Conservation (phyloP, 1,140 invertebrate species). For the Heterodera schachtii region DNA sequence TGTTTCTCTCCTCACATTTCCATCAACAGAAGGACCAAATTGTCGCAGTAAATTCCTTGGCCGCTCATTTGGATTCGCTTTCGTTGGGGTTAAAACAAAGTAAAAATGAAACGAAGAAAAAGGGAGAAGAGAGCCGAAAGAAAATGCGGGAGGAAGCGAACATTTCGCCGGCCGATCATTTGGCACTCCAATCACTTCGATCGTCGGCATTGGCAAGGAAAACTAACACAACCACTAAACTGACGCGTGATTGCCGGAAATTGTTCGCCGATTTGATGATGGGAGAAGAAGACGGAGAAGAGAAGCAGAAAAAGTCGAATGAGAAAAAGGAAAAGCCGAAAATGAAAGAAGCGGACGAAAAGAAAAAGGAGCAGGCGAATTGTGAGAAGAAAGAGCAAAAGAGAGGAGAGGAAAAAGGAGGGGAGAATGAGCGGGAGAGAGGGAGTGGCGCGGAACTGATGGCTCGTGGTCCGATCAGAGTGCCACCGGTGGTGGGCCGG, state of each 20-base stretch:
- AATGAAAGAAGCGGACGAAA: conserved; percentile 11
- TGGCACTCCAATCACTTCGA: conserved; percentile 60
- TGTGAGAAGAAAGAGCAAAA: conserved; percentile 24
- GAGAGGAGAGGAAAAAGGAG: conserved; percentile 14
- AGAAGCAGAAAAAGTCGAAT: conserved; percentile 5
- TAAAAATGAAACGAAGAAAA: background rate
- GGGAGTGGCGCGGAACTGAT: conserved; percentile 41
- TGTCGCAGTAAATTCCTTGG: conserved; percentile 12
- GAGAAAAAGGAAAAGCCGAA: conserved; percentile 28
- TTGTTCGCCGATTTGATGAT: conserved; percentile 58
- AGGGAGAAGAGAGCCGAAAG: background rate
- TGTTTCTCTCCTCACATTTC: background rate
- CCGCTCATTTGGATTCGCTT: conserved; percentile 9
- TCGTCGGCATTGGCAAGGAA: conserved; percentile 63
- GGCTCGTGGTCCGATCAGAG: conserved; percentile 60
- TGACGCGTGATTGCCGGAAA: conserved; percentile 47
- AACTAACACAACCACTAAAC: conserved; percentile 64
- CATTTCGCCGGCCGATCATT: conserved; percentile 60
- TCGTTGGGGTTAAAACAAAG: background rate
- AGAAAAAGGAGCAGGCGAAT: conserved; percentile 30
- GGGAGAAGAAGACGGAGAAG: conserved; percentile 32
- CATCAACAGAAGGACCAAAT: background rate
- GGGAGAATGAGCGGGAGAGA: conserved; percentile 24
- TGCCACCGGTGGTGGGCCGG: conserved; percentile 32
- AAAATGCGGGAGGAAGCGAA: conserved; percentile 22